A percentile compares a stretch with the other conserved stretches of the same genome.
phyloP scores from a whole-genome alignment of 2,113 vertebrate species.

The Pluvialis apricaria region DNA sequence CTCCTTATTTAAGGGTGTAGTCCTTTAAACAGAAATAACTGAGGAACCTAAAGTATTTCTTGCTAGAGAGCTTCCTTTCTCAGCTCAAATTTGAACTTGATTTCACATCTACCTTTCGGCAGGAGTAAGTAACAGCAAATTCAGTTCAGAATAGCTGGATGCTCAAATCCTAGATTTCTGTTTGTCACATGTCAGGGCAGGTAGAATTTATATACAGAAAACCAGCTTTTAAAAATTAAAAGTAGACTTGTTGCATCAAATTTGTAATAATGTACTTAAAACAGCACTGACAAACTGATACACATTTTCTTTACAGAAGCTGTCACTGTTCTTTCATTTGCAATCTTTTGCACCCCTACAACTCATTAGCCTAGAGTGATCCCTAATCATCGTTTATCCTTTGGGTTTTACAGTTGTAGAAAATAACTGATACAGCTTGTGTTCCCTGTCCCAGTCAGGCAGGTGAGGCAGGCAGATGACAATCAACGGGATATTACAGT shows the following conservation, averaged over 20 bases:
- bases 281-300: not conserved
- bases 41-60: not conserved
- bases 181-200: rapidly evolving
- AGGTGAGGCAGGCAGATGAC: not conserved
- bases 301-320: not conserved
- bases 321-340: not conserved
- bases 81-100: not conserved
- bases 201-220: rapidly evolving
- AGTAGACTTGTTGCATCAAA: not conserved
- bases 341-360: not conserved
- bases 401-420: not conserved
- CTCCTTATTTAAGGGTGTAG: not conserved
- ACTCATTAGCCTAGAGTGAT: not conserved
- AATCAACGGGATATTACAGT: not conserved
- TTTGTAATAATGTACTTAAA: not conserved
- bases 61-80: not conserved
- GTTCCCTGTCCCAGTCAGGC: not conserved
- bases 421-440: not conserved
- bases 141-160: not conserved
- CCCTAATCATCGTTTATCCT: not conserved
- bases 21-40: not conserved
- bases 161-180: not conserved
- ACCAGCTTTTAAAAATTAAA: not conserved
- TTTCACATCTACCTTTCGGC: not conserved
- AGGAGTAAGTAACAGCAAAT: not conserved